phyloP scores from a whole-genome alignment of 1,140 invertebrate genomes.

The Drosophila erecta region DNA sequence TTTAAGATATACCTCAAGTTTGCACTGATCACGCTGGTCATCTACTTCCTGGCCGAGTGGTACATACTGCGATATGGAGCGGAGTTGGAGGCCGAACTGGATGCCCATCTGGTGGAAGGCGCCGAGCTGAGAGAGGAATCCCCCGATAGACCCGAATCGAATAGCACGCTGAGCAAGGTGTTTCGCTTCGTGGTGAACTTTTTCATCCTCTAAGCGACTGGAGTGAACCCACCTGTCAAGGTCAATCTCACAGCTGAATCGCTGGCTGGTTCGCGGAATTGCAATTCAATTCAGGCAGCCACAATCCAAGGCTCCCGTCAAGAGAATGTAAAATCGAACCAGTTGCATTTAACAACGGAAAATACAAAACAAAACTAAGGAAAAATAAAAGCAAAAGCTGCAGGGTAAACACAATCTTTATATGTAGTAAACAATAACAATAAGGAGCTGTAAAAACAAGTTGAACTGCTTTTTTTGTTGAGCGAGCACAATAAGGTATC shows the following conservation, averaged over 20 bases:
- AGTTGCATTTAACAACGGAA: conserved; percentile 48
- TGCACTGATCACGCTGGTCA: conserved; percentile 60
- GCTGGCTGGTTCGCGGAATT: conserved; percentile 60
- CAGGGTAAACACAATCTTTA: conserved; percentile 55
- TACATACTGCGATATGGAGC: conserved; percentile 67
- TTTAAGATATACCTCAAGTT: conserved; percentile 79
- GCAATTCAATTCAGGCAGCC: conserved; percentile 56
- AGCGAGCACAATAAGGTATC: conserved; percentile 19
- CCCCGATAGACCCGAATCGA: conserved; percentile 53
- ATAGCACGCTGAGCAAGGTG: conserved; percentile 66
- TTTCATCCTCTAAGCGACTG: conserved; percentile 55
- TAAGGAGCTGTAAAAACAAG: conserved; percentile 57
- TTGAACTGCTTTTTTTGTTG: conserved; percentile 59
- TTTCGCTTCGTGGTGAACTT: conserved; percentile 73
- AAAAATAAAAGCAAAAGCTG: conserved; percentile 26
- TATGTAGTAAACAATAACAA: conserved; percentile 63
- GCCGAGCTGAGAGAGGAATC: conserved; percentile 19
- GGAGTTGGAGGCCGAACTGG: conserved; percentile 69
- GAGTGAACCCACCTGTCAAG: conserved; percentile 32
- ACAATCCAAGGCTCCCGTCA: conserved; percentile 58
- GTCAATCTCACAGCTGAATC: conserved; percentile 43
- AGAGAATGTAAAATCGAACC: conserved; percentile 75
- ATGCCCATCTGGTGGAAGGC: conserved; percentile 44
- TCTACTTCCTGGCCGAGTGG: conserved; percentile 77
- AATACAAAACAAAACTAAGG: conserved; percentile 36